Conservation (phyloP, 2,113 vertebrate genomes). For the Rhadina sibilatrix region DNA sequence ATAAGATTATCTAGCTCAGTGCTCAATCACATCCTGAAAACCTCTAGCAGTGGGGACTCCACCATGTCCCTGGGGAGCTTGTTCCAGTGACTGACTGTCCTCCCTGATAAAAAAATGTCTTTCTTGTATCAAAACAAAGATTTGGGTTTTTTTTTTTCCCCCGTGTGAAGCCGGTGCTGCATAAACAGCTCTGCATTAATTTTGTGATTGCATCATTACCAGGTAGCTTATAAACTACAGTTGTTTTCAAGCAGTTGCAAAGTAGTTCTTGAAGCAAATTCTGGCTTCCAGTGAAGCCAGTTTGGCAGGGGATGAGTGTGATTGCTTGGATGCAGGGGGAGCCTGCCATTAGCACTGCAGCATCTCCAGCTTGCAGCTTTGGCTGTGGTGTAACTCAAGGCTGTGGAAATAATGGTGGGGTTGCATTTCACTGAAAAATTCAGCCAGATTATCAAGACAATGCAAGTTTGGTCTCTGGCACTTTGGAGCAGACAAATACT, state of each 20-base stretch:
- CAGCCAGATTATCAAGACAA: not conserved
- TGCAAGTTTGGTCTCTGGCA: not conserved
- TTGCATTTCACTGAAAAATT: not conserved
- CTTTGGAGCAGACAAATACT: not conserved
- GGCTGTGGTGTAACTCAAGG: not conserved
- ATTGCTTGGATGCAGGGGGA: not conserved
- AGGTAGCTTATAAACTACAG: not conserved
- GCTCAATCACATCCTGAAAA: not conserved
- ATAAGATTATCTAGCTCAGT: not conserved
- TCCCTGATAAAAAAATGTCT: not conserved
- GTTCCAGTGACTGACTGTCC: not conserved
- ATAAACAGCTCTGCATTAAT: not conserved
- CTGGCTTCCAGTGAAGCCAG: not conserved
- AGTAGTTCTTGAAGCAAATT: not conserved
- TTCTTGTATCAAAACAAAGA: not conserved
- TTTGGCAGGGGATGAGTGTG: not conserved
- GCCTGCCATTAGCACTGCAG: not conserved
- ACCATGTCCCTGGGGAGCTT: not conserved
- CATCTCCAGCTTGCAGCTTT: not conserved
- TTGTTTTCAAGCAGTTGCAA: too few relatives aligned
- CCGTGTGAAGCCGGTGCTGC: not conserved
- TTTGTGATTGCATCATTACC: not conserved
- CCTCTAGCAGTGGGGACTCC: not conserved
- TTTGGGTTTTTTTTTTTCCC: fast-evolving
- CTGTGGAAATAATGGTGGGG: not conserved